Conservation (phyloP, 2,113 vertebrate genomes). For the Cavia aperea region DNA sequence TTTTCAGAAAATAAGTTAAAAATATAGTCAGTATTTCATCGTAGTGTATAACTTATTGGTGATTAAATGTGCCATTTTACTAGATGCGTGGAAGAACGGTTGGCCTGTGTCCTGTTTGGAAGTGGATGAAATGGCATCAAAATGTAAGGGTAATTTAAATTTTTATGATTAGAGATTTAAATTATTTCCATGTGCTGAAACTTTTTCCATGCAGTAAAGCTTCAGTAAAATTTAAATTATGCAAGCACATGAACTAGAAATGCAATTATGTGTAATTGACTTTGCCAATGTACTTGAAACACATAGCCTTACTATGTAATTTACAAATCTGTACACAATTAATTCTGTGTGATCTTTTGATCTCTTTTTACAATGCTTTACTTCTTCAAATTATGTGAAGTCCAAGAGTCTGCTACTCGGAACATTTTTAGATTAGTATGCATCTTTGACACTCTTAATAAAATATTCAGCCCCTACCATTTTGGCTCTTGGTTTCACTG, state of each 20-base stretch:
- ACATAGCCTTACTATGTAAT: constrained; percentile 39
- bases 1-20: constrained; percentile 22
- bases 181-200: constrained; percentile 51
- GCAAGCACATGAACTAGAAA: constrained; percentile 46
- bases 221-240: constrained; percentile 51
- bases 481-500: not conserved
- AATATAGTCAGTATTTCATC: not conserved
- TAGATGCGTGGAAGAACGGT: not conserved
- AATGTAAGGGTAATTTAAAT: not conserved
- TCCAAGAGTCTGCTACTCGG: constrained; percentile 34
- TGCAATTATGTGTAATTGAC: constrained; percentile 56
- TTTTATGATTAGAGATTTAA: constrained; percentile 20
- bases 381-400: constrained; percentile 41
- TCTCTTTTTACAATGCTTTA: constrained; percentile 56
- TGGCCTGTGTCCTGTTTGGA: constrained; percentile 17
- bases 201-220: constrained; percentile 30
- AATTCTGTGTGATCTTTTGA: constrained; percentile 56
- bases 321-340: constrained; percentile 66
- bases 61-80: not conserved
- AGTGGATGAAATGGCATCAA: constrained; percentile 2
- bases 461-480: constrained; percentile 2
- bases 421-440: constrained; percentile 9
- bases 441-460: not conserved
- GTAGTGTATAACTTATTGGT: not conserved
- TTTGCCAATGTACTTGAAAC: constrained; percentile 48